Conservation (phyloP, 2,797 vertebrate genomes). For the Microctenopoma lineatum region DNA sequence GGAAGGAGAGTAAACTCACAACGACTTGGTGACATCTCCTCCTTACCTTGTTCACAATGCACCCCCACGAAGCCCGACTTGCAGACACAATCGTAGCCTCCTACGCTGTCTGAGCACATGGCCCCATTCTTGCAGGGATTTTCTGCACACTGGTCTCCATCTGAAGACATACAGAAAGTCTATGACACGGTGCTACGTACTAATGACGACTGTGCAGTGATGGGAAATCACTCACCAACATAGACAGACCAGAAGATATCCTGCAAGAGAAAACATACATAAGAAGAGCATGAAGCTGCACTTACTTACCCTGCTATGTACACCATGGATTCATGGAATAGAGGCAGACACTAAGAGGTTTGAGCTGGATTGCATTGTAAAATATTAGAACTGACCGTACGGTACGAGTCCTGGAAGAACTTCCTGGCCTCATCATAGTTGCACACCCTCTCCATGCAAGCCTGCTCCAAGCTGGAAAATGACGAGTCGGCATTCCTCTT, state of each 20-base stretch:
- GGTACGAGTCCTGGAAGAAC: slow-evolving; percentile 83
- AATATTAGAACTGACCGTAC: slow-evolving; percentile 74
- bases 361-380: not conserved
- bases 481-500: slow-evolving; percentile 63
- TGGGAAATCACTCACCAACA: slow-evolving; percentile 74
- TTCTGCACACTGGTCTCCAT: slow-evolving; percentile 83
- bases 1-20: not conserved
- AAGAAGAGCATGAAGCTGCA: slow-evolving; percentile 12
- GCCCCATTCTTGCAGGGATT: slow-evolving; percentile 85
- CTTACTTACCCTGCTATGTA: not conserved
- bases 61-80: slow-evolving; percentile 82
- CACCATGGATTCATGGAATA: not conserved
- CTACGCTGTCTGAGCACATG: slow-evolving; percentile 86
- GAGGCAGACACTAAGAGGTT: not conserved
- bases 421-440: slow-evolving; percentile 83
- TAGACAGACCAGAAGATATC: slow-evolving; percentile 88
- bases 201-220: not conserved
- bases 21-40: accelerated
- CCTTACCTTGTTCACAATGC: slow-evolving; percentile 82
- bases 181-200: slow-evolving; percentile 1
- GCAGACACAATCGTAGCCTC: slow-evolving; percentile 86
- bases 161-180: slow-evolving; percentile 52
- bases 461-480: slow-evolving; percentile 76
- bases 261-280: slow-evolving; percentile 63
- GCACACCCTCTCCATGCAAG: slow-evolving; percentile 84